phyloP scores from a whole-genome alignment of 2,888 invertebrate genomes.

The Gymnosoma rotundatum region DNA sequence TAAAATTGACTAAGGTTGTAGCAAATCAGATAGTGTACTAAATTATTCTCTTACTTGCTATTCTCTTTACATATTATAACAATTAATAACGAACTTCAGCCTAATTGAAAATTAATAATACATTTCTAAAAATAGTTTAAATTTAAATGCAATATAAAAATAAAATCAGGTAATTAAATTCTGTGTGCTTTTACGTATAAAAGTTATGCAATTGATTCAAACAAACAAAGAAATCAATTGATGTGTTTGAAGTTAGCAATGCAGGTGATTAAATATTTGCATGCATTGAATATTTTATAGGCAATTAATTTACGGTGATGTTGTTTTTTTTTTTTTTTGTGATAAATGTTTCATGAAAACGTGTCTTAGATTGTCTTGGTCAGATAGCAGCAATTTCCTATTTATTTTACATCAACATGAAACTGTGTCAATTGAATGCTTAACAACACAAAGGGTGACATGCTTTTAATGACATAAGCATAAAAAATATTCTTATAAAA shows the following conservation, averaged over 20 bases:
- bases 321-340: neutral
- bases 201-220: neutral
- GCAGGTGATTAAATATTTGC: slow-evolving; percentile 29
- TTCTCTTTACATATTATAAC: too few species aligned
- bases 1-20: too few species aligned
- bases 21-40: too few species aligned
- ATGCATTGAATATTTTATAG: slow-evolving; percentile 43
- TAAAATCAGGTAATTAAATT: neutral
- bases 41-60: too few species aligned
- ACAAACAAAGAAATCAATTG: slow-evolving; percentile 27
- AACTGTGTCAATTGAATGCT: slow-evolving; percentile 28
- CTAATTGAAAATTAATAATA: too few species aligned
- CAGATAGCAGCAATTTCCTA: slow-evolving; percentile 41
- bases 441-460: slow-evolving; percentile 22
- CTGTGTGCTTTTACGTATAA: neutral
- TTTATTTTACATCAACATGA: neutral
- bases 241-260: neutral
- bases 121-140: too few species aligned
- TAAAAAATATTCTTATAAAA: too few species aligned
- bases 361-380: slow-evolving; percentile 45
- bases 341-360: slow-evolving; percentile 34
- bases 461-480: neutral
- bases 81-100: too few species aligned
- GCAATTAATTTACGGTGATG: slow-evolving; percentile 36
- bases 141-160: too few species aligned